Evolutionary conservation across 2,888 invertebrate genomes (phyloP).

Genomic region (Amphipyra berbera): DNA sequence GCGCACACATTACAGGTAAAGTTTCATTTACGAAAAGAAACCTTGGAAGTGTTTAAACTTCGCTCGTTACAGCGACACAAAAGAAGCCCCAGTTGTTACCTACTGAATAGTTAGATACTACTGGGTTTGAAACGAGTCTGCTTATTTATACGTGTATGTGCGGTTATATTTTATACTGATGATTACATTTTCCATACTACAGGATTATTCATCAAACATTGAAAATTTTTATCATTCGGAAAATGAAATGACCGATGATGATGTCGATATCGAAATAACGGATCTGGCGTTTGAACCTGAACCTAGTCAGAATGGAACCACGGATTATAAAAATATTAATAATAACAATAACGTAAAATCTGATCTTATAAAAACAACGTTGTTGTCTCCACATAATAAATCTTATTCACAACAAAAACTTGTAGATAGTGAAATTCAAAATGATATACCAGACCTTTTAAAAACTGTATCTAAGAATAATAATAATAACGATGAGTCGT

Average conservation of each 20-base stretch:
- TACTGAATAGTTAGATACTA: conserved; percentile 52
- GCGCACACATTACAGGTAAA: conserved; percentile 92
- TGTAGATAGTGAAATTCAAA: conserved; percentile 69
- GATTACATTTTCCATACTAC: conserved; percentile 50
- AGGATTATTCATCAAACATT: conserved; percentile 87
- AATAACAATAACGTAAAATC: conserved; percentile 80
- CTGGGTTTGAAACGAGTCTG: conserved; percentile 30
- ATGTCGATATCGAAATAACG: conserved; percentile 82
- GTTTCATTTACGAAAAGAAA: conserved; percentile 60
- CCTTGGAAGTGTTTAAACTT: conserved; percentile 67
- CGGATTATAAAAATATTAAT: conserved; percentile 74
- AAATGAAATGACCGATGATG: conserved; percentile 88
- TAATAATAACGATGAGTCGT: conserved; percentile 73
- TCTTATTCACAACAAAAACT: conserved; percentile 54
- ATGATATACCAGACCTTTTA: conserved; percentile 84
- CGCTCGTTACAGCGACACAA: conserved; percentile 61
- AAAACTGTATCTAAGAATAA: conserved; percentile 83
- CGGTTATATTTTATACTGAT: too few species aligned
- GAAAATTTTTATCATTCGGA: conserved; percentile 87
- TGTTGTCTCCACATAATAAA: conserved; percentile 56
- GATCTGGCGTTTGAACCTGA: conserved; percentile 74
- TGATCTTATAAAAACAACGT: conserved; percentile 58
- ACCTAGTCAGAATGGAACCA: conserved; percentile 63
- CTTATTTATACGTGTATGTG: conserved; percentile 19
- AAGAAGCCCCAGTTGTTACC: conserved; percentile 71